Base-by-base conservation (phyloP, 35 echinoderm and acorn worm species). In the Stichopus chloronotus region DNA sequence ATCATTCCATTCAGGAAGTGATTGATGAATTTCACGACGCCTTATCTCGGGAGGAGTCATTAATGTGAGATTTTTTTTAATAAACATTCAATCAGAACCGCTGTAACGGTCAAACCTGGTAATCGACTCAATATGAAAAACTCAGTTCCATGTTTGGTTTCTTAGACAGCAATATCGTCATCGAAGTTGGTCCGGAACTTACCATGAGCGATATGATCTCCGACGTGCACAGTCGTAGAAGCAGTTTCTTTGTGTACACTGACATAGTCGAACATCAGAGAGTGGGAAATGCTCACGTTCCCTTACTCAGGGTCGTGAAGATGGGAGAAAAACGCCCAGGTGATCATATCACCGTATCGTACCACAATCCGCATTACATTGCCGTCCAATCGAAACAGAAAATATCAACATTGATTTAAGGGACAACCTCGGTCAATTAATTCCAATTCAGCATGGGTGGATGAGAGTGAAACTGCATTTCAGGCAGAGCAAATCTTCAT, bases 331-430 rank as follows among this genome's bases (percentile, higher is more conserved):
- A n/a, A n/a, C n/a, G n/a, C n/a, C n/a, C n/a, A n/a, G n/a, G n/a
- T n/a, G n/a, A n/a, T n/a, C n/a, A n/a, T n/a, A n/a, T n/a, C n/a
- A n/a, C n/a, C n/a, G n/a, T n/a, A 16, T 68, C 87, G 20, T 96
- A 96, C 88, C 55, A 72, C 57, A 83, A 79, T 30, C 94, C 87
- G 10, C 92, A 93, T 25, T 96, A 93, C 53, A 65, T 91, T 16
- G 76, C 76, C 2, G 78, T 93, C 23, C 90, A 90, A 52, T 74
- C 63, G 30, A 93, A 93, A 55, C 93, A 52, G 83, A 92, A 16
- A 90, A 71, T 21, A 95, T 95, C 16, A 13, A 69, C 1, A 92
- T 92, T 55, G 84, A 95, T 95, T 93, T 94, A 94, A 94, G 93
- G 87, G 59, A 56, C 14, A 87, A 90, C 43, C 25, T 76, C 5